Evolutionary conservation across 2,888 invertebrate genomes (phyloP).

Genomic region (Drosophila tanythrix): DNA sequence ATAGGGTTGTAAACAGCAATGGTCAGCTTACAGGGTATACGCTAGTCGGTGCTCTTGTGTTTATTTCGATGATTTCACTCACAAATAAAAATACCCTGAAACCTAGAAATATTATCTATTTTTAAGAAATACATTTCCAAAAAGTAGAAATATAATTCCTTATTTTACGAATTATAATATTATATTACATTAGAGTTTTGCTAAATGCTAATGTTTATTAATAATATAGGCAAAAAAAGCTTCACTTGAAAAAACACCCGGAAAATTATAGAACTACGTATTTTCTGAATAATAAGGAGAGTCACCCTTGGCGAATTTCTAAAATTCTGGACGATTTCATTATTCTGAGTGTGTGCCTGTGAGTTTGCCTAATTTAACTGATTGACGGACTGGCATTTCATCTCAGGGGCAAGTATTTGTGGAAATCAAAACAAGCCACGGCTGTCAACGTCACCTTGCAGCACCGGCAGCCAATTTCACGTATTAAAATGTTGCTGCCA

Average conservation of each 20-base stretch:
- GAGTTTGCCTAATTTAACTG: slow-evolving; percentile 17
- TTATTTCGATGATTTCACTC: not conserved
- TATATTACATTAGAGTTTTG: too few relatives aligned
- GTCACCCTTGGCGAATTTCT: not conserved
- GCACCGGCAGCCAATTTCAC: slow-evolving; percentile 34
- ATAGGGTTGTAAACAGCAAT: not conserved
- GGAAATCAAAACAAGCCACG: slow-evolving; percentile 17
- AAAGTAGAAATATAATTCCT: not conserved
- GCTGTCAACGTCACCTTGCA: slow-evolving; percentile 33
- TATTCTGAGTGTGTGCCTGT: not conserved
- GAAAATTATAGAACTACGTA: too few relatives aligned
- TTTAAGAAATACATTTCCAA: not conserved
- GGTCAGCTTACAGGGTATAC: not conserved
- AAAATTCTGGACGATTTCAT: not conserved
- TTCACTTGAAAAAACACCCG: too few relatives aligned
- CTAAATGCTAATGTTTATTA: too few relatives aligned
- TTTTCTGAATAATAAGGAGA: not conserved
- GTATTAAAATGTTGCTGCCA: slow-evolving; percentile 37
- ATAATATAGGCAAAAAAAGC: too few relatives aligned
- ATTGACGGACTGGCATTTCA: slow-evolving; percentile 26
- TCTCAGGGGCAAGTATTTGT: slow-evolving; percentile 1
- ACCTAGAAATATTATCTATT: too few relatives aligned
- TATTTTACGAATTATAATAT: not conserved
- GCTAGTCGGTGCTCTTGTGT: not conserved
- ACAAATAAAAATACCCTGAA: not conserved